A percentile compares a stretch with the other conserved stretches of the same genome.
These are phyloP conservation scores for Athalia rosae DNA, from an alignment of 2,888 invertebrate species.

Conservation along the genomic window DNA sequence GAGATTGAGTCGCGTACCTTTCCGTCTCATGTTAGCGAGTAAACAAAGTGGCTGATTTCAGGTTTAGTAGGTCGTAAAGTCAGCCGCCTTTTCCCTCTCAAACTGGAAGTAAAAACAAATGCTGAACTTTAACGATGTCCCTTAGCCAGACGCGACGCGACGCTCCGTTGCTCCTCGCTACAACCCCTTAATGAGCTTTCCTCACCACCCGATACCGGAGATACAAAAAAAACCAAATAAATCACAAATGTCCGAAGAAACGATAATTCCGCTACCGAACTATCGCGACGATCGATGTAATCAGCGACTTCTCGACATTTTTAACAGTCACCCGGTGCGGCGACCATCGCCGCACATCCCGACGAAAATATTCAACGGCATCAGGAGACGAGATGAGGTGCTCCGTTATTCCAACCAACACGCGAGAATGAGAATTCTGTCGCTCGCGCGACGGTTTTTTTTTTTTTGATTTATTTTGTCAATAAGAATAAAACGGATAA, in stretches of 20 bases:
- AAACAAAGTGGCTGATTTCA: slow-evolving; percentile 58
- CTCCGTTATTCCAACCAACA: too few relatives aligned
- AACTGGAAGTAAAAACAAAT: slow-evolving; percentile 35
- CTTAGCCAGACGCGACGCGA: slow-evolving; percentile 24
- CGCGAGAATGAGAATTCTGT: too few relatives aligned
- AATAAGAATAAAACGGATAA: too few relatives aligned
- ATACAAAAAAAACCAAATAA: background rate
- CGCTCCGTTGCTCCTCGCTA: background rate
- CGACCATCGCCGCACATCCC: background rate
- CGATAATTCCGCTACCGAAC: slow-evolving; percentile 1
- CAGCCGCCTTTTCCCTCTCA: background rate
- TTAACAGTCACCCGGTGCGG: slow-evolving; percentile 24
- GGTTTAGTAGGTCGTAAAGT: slow-evolving; percentile 49
- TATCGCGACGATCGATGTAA: slow-evolving; percentile 37
- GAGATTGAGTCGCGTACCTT: slow-evolving; percentile 32
- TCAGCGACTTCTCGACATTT: slow-evolving; percentile 26
- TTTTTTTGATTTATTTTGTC: too few relatives aligned
- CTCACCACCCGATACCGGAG: background rate
- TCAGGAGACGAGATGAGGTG: too few relatives aligned
- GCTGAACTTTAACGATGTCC: slow-evolving; percentile 44
- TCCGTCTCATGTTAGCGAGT: slow-evolving; percentile 24
- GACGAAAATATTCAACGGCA: background rate
- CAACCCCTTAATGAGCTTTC: slow-evolving; percentile 33
- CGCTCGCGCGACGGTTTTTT: too few relatives aligned
- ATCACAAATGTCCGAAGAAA: background rate